Conservation (phyloP, 2,888 invertebrate species). For the Pterobdella sp. region DNA sequence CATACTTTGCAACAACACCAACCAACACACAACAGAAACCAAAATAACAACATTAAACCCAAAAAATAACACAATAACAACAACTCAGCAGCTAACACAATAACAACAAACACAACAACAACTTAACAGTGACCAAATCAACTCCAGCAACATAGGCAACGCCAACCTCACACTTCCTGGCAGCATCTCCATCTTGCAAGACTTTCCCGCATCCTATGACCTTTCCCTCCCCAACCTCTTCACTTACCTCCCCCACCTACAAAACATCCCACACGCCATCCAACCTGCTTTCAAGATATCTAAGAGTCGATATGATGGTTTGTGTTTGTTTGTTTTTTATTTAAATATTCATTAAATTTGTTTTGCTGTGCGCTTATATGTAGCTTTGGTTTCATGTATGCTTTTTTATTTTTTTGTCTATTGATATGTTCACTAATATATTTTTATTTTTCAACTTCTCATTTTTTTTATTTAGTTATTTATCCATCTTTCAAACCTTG, state of each 20-base stretch:
- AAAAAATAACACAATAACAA: not conserved
- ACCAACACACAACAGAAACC: not conserved
- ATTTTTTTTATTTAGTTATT: too few relatives aligned
- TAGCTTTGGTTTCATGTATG: too few relatives aligned
- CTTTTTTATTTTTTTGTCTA: too few relatives aligned
- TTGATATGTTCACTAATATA: too few relatives aligned
- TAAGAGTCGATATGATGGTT: slow-evolving; percentile 62
- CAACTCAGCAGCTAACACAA: not conserved
- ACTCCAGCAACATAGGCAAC: not conserved
- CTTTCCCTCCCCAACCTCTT: slow-evolving; percentile 70
- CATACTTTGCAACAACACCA: not conserved
- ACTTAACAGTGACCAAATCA: not conserved
- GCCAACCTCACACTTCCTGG: not conserved
- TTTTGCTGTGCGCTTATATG: too few relatives aligned
- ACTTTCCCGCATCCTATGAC: slow-evolving; percentile 32
- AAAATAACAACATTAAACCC: not conserved
- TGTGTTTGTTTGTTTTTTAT: not conserved
- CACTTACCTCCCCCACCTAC: slow-evolving; percentile 77
- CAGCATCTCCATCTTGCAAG: not conserved
- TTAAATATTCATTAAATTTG: too few relatives aligned
- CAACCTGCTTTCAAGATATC: slow-evolving; percentile 71
- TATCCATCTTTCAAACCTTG: too few relatives aligned
- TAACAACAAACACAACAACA: not conserved
- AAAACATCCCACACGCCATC: slow-evolving; percentile 68
- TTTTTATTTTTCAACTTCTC: too few relatives aligned